Conservation (phyloP, 2,888 invertebrate species). For the Napeogenes inachia region DNA sequence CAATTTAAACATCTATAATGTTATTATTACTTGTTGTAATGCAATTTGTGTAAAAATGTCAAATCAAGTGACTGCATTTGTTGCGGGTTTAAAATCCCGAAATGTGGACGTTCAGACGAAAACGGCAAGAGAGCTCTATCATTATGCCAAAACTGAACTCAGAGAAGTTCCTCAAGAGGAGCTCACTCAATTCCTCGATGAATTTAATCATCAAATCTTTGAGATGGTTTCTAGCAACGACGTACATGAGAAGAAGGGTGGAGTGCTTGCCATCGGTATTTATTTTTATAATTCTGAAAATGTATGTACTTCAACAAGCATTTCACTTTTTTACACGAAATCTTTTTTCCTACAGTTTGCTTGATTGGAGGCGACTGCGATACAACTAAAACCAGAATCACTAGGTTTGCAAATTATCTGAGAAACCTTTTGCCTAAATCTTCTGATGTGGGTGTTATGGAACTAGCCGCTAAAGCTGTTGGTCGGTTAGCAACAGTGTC, state of each 20-base stretch:
- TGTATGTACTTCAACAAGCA: not conserved
- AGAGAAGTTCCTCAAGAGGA: slow-evolving; percentile 94
- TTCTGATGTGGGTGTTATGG: slow-evolving; percentile 95
- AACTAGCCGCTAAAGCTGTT: slow-evolving; percentile 96
- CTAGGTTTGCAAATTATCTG: slow-evolving; percentile 94
- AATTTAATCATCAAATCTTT: slow-evolving; percentile 96
- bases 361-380: slow-evolving; percentile 95
- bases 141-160: slow-evolving; percentile 93
- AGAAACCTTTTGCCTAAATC: slow-evolving; percentile 90
- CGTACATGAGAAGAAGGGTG: slow-evolving; percentile 96
- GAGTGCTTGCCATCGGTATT: slow-evolving; percentile 92
- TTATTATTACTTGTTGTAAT: slow-evolving; percentile 3
- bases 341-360: slow-evolving; percentile 81
- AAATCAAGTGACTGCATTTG: slow-evolving; percentile 85
- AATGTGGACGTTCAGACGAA: slow-evolving; percentile 90
- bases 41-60: slow-evolving; percentile 53
- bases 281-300: slow-evolving; percentile 8
- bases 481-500: slow-evolving; percentile 94
- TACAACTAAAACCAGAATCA: slow-evolving; percentile 92
- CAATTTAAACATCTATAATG: slow-evolving; percentile 10
- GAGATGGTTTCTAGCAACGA: slow-evolving; percentile 97
- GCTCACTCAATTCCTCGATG: slow-evolving; percentile 93
- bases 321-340: not conserved
- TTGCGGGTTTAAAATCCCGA: slow-evolving; percentile 91
- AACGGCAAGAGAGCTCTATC: slow-evolving; percentile 92